These are phyloP conservation scores for Drosophila kanapiae DNA, from an alignment of 1,140 invertebrate species.

Conservation along the genomic window DNA sequence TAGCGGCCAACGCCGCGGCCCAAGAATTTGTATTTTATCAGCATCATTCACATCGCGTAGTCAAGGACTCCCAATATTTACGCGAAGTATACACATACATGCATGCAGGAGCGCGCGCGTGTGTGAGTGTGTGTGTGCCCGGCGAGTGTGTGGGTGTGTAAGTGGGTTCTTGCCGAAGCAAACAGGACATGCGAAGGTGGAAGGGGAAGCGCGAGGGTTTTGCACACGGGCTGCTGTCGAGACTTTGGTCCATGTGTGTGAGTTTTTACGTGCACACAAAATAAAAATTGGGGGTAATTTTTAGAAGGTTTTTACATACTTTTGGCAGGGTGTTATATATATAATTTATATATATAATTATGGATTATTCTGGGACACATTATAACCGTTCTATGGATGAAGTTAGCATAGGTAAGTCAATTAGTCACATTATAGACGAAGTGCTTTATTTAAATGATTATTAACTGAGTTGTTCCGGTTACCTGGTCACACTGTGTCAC, in stretches of 20 bases:
- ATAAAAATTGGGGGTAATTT: conserved; percentile 5
- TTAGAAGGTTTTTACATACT: background rate
- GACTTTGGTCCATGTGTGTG: conserved; percentile 28
- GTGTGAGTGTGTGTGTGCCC: conserved; percentile 11
- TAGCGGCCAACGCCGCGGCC: conserved; percentile 79
- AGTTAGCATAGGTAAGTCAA: background rate
- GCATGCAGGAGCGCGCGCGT: conserved; percentile 5
- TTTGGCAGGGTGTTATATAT: background rate
- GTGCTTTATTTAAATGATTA: background rate
- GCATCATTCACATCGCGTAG: conserved; percentile 82
- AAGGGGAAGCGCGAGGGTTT: conserved; percentile 62
- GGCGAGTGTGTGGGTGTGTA: conserved; percentile 47
- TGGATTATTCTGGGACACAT: background rate
- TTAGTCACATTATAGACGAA: background rate
- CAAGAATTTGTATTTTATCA: conserved; percentile 84
- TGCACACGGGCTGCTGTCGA: conserved; percentile 57
- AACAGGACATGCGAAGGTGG: conserved; percentile 72
- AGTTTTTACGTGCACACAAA: conserved; percentile 20
- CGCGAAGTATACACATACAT: conserved; percentile 72
- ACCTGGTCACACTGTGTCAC: background rate
- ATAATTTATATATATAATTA: too few species aligned
- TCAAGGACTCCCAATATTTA: conserved; percentile 84
- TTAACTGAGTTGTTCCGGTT: background rate
- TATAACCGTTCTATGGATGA: background rate
- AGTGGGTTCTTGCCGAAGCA: conserved; percentile 75